Evolutionary conservation across 2,797 vertebrate genomes (phyloP), one percentile per base, ranked within the genome.

Genomic region (Schizopygopsis pylzovi): DNA sequence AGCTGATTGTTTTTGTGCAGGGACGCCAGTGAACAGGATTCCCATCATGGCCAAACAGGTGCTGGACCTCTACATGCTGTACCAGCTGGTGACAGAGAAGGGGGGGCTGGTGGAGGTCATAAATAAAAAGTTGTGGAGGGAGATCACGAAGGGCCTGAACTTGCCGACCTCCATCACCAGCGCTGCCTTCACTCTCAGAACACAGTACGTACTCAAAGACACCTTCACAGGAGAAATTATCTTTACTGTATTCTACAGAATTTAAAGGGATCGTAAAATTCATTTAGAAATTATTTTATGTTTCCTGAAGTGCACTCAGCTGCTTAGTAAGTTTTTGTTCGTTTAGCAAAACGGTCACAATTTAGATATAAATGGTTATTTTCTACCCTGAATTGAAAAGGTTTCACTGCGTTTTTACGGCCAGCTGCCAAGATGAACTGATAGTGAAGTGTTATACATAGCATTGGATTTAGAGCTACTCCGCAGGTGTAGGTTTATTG

Each of bases 21-120:
- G 98, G 86, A 99, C 98, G 0, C 98, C 98, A 0, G 98, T 99
- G 89, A 99, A 99, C 94, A 95, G 98, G 79, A 99, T 99, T 91
- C 98, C 98, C 88, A 99, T 99, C 93, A 99, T 99, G 98, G 98
- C 98, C 88, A 99, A 99, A 93, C 98, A 99, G 92, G 98, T 99
- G 85, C 94, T 99, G 82, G 98, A 99, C 91, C 96, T 99, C 80
- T 98, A 97, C 93, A 98, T 98, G 97, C 94, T 99, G 68, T 99
- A 99, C 85, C 95, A 96, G 87, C 94, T 99, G 93, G 98, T 99
- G 93, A 99, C 98, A 0, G 98, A 99, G 93, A 99, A 99, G 91
- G 98, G 98, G 0, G 98, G 98, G 79, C 95, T 99, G 87, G 98
- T 99, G 89, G 98, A 99, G 90, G 98, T 99, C 85, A 99, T 99